phyloP scores from a whole-genome alignment of 2,797 vertebrate species.

The Propithecus perrieri region DNA sequence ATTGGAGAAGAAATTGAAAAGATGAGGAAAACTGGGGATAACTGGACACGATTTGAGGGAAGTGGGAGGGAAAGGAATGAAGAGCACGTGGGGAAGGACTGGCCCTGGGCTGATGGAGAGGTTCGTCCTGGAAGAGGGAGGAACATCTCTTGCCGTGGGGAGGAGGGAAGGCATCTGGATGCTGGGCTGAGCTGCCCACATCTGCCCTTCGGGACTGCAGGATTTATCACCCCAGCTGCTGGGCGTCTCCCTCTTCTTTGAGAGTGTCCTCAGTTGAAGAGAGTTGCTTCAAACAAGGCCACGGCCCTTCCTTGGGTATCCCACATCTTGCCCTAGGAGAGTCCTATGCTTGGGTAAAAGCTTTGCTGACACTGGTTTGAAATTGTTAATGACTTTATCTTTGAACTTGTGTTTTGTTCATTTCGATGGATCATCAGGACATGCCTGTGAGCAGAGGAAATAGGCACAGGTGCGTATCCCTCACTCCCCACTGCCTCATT shows the following conservation, averaged over 20 bases:
- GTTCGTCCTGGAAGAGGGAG: not conserved
- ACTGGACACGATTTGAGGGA: not conserved
- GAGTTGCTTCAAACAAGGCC: not conserved
- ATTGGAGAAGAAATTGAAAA: not conserved
- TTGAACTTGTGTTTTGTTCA: not conserved
- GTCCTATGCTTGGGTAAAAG: not conserved
- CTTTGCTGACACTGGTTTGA: not conserved
- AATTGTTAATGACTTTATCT: not conserved
- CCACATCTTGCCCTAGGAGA: not conserved
- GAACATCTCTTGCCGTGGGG: not conserved
- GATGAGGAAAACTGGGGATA: not conserved
- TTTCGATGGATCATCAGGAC: not conserved
- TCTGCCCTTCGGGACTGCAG: not conserved
- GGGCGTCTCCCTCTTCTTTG: not conserved
- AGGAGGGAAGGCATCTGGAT: not conserved
- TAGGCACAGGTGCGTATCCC: accelerated
- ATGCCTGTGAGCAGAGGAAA: not conserved
- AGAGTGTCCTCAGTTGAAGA: not conserved
- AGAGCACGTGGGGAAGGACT: not conserved
- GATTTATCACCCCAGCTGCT: not conserved
- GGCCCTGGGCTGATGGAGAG: not conserved
- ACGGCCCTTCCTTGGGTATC: not conserved
- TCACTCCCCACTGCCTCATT: not conserved
- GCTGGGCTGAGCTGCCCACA: not conserved
- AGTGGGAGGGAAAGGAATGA: not conserved